phyloP scores from a whole-genome alignment of 2,113 vertebrate genomes.

The Terrapene triunguis region DNA sequence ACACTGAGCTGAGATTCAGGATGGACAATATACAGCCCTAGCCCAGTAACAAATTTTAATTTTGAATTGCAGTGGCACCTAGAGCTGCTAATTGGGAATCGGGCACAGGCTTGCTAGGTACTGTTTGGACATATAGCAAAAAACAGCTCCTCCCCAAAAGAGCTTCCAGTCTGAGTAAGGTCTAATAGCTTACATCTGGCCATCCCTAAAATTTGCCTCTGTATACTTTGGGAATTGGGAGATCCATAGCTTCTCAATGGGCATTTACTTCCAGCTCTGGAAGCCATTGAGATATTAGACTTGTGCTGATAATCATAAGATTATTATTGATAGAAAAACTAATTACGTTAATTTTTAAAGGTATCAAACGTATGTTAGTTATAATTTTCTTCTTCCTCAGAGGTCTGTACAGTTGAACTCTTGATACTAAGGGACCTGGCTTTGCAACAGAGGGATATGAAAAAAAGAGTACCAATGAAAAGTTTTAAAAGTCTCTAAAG shows the following conservation, averaged over 20 bases:
- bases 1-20: background rate
- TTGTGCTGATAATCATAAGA: background rate
- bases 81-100: background rate
- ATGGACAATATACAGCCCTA: background rate
- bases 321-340: background rate
- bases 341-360: background rate
- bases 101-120: background rate
- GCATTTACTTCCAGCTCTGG: background rate
- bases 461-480: conserved; percentile 25
- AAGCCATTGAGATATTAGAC: background rate
- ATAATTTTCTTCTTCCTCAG: background rate
- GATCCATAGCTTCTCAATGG: background rate
- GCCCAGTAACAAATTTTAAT: background rate
- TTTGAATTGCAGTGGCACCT: background rate
- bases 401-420: background rate
- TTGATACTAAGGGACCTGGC: background rate
- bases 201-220: background rate
- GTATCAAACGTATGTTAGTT: background rate
- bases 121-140: background rate
- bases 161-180: background rate
- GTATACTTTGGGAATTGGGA: background rate
- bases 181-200: background rate
- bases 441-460: background rate
- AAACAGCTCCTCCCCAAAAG: background rate
- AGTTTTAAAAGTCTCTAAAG: conserved; percentile 15